A percentile compares a stretch with the other conserved stretches of the same genome.
phyloP scores from a whole-genome alignment of 2,113 vertebrate genomes.

The Microcebus tavaratra region DNA sequence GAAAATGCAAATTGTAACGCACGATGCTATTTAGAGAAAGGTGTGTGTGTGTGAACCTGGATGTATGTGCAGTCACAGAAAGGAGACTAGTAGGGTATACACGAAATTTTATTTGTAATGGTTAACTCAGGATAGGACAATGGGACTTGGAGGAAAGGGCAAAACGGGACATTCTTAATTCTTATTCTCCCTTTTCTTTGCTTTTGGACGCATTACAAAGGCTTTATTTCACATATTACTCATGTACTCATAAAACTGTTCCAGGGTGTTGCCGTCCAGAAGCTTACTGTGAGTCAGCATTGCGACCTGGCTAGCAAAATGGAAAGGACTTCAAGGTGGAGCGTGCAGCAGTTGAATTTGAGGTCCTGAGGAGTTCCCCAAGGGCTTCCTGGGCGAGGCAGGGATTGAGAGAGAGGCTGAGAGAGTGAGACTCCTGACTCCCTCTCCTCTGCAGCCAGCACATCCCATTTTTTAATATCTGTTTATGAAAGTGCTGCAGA shows the following conservation, averaged over 20 bases:
- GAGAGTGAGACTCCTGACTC: background rate
- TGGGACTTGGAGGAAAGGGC: background rate
- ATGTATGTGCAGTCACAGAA: background rate
- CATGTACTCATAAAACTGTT: background rate
- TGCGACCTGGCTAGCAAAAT: background rate
- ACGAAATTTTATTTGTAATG: background rate
- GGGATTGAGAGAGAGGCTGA: background rate
- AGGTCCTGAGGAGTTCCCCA: background rate
- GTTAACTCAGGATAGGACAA: background rate
- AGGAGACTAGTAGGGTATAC: too few relatives aligned
- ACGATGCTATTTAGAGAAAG: background rate
- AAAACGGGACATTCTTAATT: background rate
- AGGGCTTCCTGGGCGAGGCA: background rate
- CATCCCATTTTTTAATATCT: background rate
- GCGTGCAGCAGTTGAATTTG: background rate
- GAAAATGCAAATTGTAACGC: background rate
- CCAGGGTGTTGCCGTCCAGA: background rate
- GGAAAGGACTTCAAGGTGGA: background rate
- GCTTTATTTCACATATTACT: background rate
- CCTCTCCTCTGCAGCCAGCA: background rate
- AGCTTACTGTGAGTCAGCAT: background rate
- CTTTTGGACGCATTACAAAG: background rate
- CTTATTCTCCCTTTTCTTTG: background rate
- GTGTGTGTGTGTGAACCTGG: fast-evolving
- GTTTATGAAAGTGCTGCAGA: background rate